Conservation (phyloP, 30 jellyfish, hydroid and myxozoan genomes). For the Nemopilema nomurai region DNA sequence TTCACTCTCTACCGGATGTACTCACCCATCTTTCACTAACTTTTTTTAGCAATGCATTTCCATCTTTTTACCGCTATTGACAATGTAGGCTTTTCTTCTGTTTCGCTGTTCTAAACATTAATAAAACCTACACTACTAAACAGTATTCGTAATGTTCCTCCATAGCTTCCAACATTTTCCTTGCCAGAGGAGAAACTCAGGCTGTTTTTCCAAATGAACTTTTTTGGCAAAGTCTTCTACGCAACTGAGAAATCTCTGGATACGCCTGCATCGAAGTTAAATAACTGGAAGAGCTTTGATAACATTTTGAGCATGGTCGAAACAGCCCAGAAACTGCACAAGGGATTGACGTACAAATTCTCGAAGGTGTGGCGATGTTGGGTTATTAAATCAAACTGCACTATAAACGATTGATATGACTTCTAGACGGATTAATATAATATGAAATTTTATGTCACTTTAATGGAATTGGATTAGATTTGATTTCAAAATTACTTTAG, state of each 20-base stretch:
- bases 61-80: too few relatives aligned
- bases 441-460: too few relatives aligned
- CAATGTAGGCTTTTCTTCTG: too few relatives aligned
- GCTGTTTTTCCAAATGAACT: conserved; percentile 35
- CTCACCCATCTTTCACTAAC: too few relatives aligned
- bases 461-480: too few relatives aligned
- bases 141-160: background rate
- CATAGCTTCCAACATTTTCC: conserved; percentile 54
- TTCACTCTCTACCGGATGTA: too few relatives aligned
- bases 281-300: conserved; percentile 9
- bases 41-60: too few relatives aligned
- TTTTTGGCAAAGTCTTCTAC: conserved; percentile 53
- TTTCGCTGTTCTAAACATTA: too few relatives aligned
- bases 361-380: conserved; percentile 42
- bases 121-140: background rate
- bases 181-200: conserved; percentile 52
- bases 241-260: conserved; percentile 32
- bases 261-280: conserved; percentile 15
- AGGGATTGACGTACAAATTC: conserved; percentile 38
- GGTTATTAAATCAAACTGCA: too few relatives aligned
- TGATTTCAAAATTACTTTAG: too few relatives aligned
- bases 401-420: too few relatives aligned
- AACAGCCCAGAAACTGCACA: conserved; percentile 37
- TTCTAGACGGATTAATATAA: too few relatives aligned
- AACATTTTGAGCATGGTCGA: conserved; percentile 18